Base-by-base conservation (phyloP, 1,140 invertebrate species). In the Solenopsis invicta region DNA sequence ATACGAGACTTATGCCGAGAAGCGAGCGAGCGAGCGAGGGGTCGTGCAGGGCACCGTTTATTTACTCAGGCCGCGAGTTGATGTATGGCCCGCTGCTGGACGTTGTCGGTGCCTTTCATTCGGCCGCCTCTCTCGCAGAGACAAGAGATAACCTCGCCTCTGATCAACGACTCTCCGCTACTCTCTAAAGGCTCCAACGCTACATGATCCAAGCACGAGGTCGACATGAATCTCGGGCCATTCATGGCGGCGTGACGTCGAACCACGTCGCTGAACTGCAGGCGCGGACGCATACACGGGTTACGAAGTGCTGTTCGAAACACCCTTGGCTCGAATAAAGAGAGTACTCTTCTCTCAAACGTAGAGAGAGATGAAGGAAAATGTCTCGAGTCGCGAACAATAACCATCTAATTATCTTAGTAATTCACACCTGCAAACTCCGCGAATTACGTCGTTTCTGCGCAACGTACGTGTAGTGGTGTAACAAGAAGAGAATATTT, bases 71-170 rank as follows among this genome's bases (percentile, higher is more conserved):
- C 89, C 91, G 87, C 89, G 74, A 86, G 91, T 91, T 94, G 93
- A 94, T 93, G 91, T 92, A 94, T 92, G 90, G 89, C 78, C 89
- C 87, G 91, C 91, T 92, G 92, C 91, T 93, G 93, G 92, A 93
- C 91, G 89, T 89, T 91, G 93, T 93, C 93, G 93, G 93, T 92
- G 87, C 92, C 93, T 94, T 94, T 94, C 90, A 94, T 93, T 93
- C 88, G 89, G n/a, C 87, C 89, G 87, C 80, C 89, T 90, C 89
- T 90, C 81, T 89, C n/a, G 78, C 89, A 89, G 92, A 92, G 91
- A 90, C 90, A 89, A 92, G 89, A 93, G 92, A 93, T 93, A 93
- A 93, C 91, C 92, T 91, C 88, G 89, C 81, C 87, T 88, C 89
- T 90, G 89, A 92, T 92, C 89, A 90, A 91, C 89, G 89, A 81